Conservation (phyloP, 1,140 invertebrate genomes). For the Lepidurus apus region DNA sequence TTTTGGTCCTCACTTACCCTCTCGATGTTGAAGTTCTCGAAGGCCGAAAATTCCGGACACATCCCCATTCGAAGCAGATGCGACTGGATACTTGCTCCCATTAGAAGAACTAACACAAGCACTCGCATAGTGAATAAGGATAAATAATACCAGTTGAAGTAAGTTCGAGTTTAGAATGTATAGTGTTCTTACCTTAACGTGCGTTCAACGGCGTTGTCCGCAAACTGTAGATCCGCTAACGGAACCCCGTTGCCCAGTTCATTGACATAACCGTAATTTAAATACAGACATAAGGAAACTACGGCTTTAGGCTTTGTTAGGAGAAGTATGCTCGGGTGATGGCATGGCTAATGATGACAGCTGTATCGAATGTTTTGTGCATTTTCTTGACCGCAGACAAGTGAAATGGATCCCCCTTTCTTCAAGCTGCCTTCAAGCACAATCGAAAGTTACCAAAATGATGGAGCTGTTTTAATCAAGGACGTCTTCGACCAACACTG, state of each 20-base stretch:
- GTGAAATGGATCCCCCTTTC: neutral
- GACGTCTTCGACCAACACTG: neutral
- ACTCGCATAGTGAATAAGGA: neutral
- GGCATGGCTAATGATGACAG: neutral
- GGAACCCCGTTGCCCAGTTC: neutral
- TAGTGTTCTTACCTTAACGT: neutral
- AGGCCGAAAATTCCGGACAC: conserved; percentile 25
- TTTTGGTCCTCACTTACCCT: conserved; percentile 26
- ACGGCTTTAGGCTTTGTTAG: neutral
- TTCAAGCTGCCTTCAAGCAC: neutral
- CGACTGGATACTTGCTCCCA: neutral
- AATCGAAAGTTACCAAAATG: neutral
- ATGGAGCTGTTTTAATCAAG: neutral
- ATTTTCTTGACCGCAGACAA: neutral
- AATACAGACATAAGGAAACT: neutral
- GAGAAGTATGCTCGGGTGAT: neutral
- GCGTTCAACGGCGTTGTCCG: neutral
- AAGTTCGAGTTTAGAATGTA: neutral
- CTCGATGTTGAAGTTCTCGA: conserved; percentile 31
- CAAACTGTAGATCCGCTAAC: neutral
- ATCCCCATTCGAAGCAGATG: conserved; percentile 29
- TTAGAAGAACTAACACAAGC: neutral
- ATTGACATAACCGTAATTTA: neutral
- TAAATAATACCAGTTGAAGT: neutral
- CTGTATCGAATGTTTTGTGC: neutral